phyloP scores from a whole-genome alignment of 2,888 invertebrate genomes.

The Heterodera filipjevi region DNA sequence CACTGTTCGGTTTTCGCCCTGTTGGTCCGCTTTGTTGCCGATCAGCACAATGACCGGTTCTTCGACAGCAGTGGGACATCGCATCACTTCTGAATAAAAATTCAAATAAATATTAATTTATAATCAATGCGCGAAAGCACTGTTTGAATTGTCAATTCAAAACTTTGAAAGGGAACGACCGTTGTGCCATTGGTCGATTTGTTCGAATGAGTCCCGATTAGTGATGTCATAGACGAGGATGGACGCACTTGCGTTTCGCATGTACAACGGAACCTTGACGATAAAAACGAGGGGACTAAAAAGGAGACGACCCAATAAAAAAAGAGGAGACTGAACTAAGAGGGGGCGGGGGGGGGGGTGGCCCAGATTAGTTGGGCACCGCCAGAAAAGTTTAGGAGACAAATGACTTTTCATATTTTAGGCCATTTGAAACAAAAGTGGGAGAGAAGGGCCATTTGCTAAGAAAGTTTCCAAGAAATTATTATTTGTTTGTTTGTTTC shows the following conservation, averaged over 20 bases:
- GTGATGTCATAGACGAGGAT: conserved; percentile 59
- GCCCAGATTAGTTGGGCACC: no score
- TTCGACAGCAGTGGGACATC: conserved; percentile 34
- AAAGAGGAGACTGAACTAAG: no score
- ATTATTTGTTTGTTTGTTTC: no score
- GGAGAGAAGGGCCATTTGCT: no score
- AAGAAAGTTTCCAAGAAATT: no score
- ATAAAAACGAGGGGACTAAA: background rate
- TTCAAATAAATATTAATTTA: background rate
- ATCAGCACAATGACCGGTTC: conserved; percentile 48
- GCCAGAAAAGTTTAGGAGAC: no score
- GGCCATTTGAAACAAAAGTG: no score
- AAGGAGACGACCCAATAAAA: background rate
- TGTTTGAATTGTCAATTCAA: no score
- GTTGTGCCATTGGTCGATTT: conserved; percentile 52
- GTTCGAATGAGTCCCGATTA: conserved; percentile 51
- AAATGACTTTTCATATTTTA: no score
- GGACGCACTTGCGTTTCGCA: conserved; percentile 55
- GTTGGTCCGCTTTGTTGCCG: conserved; percentile 52
- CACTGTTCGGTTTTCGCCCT: conserved; percentile 44
- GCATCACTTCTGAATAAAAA: conserved; percentile 23
- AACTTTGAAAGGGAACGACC: no score
- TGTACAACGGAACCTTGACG: conserved; percentile 55
- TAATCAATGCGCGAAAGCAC: background rate
- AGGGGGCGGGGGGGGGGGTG: no score